Evolutionary conservation across 2,888 invertebrate genomes (phyloP), one percentile per base, ranked within the genome.

Genomic region (Apeira syringaria): DNA sequence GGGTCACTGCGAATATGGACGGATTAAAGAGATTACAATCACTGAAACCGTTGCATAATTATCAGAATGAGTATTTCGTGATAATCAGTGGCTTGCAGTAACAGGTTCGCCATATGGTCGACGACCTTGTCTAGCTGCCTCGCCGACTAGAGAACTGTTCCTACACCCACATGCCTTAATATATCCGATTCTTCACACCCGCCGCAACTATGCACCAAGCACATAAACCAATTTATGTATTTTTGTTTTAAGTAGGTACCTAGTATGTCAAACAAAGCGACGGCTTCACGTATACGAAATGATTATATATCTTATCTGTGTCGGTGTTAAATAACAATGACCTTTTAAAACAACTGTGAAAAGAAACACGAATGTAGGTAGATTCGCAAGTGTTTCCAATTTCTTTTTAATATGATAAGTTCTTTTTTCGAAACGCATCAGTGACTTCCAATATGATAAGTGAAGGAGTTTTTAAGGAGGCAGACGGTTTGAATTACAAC

Each of bases 81-180:
- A 50, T 57, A 47, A 33, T 47, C 53, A 38, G 57, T 56, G 53
- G 53, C 20, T 59, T 56, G 53, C 49, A 60, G 57, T 61, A n/a
- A n/a, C 69, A 69, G 71, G 71, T 72, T 73, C 64, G 71, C 80
- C 82, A 82, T 80, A 81, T 82, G 82, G 82, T 74, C 78, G 79
- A 55, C 73, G 81, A 74, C 82, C 82, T 82, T 81, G 81, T 64
- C 63, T 67, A 62, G 55, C 48, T 48, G 44, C 9, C 56, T 7
- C 9, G 24, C 7, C 64, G 74, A 79, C 68, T 68, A 73, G 73
- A 60, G 47, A 74, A 71, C 68, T 69, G 73, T 74, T 68, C 64
- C 56, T 56, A 64, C 74, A 68, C 80, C 80, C 65, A 80, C 81
- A 68, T 61, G 48, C 46, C 46, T 46, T 57, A 64, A 58, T 62